Evolutionary conservation across 1,140 invertebrate genomes (phyloP).

Genomic region (Hydropsyche tenuis): DNA sequence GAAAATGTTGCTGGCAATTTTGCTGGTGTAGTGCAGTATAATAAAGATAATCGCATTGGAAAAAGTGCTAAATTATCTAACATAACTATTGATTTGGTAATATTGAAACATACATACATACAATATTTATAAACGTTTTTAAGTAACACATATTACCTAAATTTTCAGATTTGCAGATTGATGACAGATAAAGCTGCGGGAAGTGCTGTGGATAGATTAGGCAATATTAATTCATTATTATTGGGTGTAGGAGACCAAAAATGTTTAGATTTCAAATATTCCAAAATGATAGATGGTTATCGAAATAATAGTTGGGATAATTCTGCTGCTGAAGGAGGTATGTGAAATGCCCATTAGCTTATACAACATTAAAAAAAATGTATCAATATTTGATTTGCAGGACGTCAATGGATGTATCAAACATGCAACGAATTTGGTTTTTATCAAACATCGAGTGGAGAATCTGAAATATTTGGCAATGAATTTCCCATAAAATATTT

Average conservation of each 20-base stretch:
- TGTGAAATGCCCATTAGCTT: conserved; percentile 9
- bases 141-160: background rate
- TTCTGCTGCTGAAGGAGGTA: conserved; percentile 68
- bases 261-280: conserved; percentile 86
- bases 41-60: conserved; percentile 86
- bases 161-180: conserved; percentile 69
- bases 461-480: conserved; percentile 77
- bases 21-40: conserved; percentile 91
- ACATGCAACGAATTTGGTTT: conserved; percentile 96
- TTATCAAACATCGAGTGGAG: conserved; percentile 84
- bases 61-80: conserved; percentile 68
- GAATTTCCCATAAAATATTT: conserved; percentile 82
- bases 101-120: background rate
- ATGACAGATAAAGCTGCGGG: conserved; percentile 70
- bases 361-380: conserved; percentile 4
- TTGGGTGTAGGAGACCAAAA: conserved; percentile 72
- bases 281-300: conserved; percentile 77
- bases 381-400: conserved; percentile 52
- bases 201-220: conserved; percentile 73
- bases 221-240: conserved; percentile 74
- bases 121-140: background rate
- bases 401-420: conserved; percentile 92
- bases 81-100: conserved; percentile 78
- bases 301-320: conserved; percentile 74
- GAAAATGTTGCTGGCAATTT: conserved; percentile 83